These are phyloP conservation scores for Azemiops feae DNA, from an alignment of 2,113 vertebrate genomes.

Conservation along the genomic window DNA sequence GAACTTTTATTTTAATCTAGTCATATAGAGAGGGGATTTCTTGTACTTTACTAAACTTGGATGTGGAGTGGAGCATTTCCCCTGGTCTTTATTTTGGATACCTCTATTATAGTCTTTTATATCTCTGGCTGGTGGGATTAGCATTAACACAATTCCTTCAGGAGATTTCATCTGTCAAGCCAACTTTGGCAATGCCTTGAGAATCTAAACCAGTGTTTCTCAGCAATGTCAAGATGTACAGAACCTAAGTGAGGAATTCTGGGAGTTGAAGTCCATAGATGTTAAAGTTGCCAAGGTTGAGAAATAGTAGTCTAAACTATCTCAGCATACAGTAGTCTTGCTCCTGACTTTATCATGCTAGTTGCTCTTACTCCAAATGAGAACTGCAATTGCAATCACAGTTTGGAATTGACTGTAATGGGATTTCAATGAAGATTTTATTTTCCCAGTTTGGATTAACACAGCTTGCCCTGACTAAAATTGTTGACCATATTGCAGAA, in stretches of 20 bases:
- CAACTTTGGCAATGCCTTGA: neutral
- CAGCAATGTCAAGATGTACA: neutral
- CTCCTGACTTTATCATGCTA: neutral
- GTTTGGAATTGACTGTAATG: slow-evolving; percentile 1
- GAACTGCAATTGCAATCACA: neutral
- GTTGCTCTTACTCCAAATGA: neutral
- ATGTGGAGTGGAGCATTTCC: neutral
- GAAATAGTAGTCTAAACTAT: neutral
- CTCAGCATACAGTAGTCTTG: neutral
- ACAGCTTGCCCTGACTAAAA: slow-evolving; percentile 39
- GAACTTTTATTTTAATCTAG: neutral
- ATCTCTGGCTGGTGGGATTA: neutral
- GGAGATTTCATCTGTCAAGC: neutral
- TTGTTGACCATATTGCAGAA: slow-evolving; percentile 47
- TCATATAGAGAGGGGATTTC: neutral
- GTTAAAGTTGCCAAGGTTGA: neutral
- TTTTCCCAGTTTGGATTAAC: neutral
- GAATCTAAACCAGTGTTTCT: neutral
- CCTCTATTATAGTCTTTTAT: neutral
- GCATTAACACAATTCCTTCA: neutral
- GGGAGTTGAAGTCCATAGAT: neutral
- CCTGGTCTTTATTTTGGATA: neutral
- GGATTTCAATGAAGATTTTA: neutral
- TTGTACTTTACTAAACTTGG: neutral
- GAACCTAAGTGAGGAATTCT: neutral